Base-by-base conservation (phyloP, 2,888 invertebrate genomes). In the Drosophila hamatofila region DNA sequence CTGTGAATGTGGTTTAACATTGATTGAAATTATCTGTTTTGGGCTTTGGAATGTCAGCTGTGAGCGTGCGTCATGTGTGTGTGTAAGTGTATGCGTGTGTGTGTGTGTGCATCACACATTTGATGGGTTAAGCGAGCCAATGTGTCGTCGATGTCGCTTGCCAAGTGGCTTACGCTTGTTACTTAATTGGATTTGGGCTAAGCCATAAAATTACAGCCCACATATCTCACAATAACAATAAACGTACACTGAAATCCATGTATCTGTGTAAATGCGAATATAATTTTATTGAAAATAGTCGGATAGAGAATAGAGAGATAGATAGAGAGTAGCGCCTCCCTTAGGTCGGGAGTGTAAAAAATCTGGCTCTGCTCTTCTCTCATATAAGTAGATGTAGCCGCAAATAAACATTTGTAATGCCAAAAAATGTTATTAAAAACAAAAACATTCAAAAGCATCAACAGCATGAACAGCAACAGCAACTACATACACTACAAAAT, bases 11-110 rank as follows among this genome's bases (percentile, higher is more conserved):
- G 74, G 87, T 86, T 88, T 88, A 88, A 88, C 89, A 88, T 87
- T 89, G 87, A 89, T 88, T 88, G 87, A 88, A 88, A 88, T 88
- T 89, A 89, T 89, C 90, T 81, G 90, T 90, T 89, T 78, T 81
- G 80, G 81, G 73, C 83, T 89, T 78, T 85, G 86, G 78, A 88
- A 89, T 78, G 72, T 84, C 75, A 74, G 54, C 54, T 80, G 56
- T 70, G 41, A 65, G 49, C 56, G 48, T 44, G 44, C 52, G 16
- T n/a, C 44, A 3, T 27, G n/a, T 25, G 30, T 49, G 30, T 55
- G 51, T 25, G n/a, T 48, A 5, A 44, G 41, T 23, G 33, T 52
- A 18, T 58, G 54, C 35, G 23, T 23, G 51, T 25, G 39, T 55
- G 54, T 33, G 23, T 44, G 39, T 46, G 21, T 58, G 49, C n/a